Percentiles rank a stretch among this genome's conserved stretches.
Evolutionary conservation across 2,797 vertebrate genomes (phyloP).

Genomic region (Micrastur ruficollis): DNA sequence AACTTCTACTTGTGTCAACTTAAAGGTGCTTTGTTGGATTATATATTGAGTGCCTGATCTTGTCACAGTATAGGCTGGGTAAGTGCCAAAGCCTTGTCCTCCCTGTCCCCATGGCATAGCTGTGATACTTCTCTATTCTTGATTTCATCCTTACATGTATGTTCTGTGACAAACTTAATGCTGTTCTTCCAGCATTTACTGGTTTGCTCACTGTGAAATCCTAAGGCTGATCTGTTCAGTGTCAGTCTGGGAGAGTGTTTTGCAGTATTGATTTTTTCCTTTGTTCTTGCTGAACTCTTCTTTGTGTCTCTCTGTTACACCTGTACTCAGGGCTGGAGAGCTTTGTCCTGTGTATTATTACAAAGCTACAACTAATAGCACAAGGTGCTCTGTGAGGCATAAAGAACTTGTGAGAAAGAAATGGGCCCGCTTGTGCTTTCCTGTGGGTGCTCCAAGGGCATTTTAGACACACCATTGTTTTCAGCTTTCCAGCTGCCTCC

Average conservation of each 20-base stretch:
- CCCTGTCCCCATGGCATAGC: not conserved
- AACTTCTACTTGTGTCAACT: not conserved
- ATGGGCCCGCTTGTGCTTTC: fast-evolving
- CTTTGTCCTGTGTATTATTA: not conserved
- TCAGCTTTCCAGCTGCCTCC: not conserved
- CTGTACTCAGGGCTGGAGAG: not conserved
- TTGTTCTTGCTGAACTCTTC: not conserved
- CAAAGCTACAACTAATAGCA: not conserved
- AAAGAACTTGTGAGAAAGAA: not conserved
- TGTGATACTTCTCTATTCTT: not conserved
- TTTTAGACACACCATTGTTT: not conserved
- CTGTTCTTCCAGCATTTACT: not conserved
- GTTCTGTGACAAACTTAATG: not conserved
- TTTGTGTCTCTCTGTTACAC: not conserved
- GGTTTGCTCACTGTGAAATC: not conserved
- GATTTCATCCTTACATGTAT: not conserved
- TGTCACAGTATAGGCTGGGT: fast-evolving
- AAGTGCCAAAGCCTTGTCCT: not conserved
- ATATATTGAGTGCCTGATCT: not conserved
- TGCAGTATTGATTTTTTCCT: not conserved
- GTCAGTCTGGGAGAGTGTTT: not conserved
- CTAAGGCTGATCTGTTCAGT: not conserved
- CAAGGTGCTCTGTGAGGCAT: not conserved
- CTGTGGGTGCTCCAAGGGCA: not conserved
- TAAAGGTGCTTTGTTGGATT: not conserved